Evolutionary conservation across 2,888 invertebrate species (phyloP).

Genomic region (Eubasilissa splendida): DNA sequence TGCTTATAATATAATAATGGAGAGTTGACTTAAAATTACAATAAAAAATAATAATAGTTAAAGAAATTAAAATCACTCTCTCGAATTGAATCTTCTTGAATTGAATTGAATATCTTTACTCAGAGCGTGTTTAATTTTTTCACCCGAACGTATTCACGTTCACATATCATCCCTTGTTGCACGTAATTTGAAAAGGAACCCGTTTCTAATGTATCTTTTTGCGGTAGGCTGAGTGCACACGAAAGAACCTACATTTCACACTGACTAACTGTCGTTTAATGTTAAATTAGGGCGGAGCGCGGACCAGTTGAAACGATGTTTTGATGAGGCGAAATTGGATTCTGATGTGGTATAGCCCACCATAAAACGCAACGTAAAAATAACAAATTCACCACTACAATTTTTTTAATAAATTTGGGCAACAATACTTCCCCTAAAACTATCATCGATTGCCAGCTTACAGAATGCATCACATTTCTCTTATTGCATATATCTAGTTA

Average conservation of each 20-base stretch:
- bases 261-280: constrained; percentile 38
- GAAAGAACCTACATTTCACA: constrained; percentile 41
- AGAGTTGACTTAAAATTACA: too few relatives aligned
- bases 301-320: constrained; percentile 26
- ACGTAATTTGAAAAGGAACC: constrained; percentile 12
- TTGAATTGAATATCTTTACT: too few relatives aligned
- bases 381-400: neutral
- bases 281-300: constrained; percentile 11
- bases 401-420: too few relatives aligned
- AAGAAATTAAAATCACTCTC: too few relatives aligned
- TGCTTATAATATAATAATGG: too few relatives aligned
- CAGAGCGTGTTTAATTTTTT: too few relatives aligned
- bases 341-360: constrained; percentile 11
- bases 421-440: too few relatives aligned
- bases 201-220: constrained; percentile 2
- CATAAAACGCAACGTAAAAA: neutral
- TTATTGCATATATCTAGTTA: too few relatives aligned
- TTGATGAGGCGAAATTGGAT: constrained; percentile 23
- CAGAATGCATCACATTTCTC: too few relatives aligned
- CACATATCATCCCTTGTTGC: neutral
- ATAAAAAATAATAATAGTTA: too few relatives aligned
- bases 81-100: too few relatives aligned
- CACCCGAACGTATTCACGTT: neutral
- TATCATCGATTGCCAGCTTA: too few relatives aligned
- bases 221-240: constrained; percentile 31